Evolutionary conservation across 2,113 vertebrate species (phyloP).

Genomic region (Osmerus mordax): DNA sequence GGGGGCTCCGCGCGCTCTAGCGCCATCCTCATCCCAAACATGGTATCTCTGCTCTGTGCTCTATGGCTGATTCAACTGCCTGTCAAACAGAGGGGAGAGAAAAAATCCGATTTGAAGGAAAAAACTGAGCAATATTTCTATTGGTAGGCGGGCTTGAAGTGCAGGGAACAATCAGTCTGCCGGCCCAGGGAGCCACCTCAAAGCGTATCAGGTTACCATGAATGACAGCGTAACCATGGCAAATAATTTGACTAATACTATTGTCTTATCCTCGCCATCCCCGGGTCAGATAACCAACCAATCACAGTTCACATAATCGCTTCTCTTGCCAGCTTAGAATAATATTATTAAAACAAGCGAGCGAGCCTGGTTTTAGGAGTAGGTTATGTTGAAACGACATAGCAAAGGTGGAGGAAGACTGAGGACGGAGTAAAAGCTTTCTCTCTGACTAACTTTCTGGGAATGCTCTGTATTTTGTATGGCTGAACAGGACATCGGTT

Average conservation of each 20-base stretch:
- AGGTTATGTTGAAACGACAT: constrained; percentile 74
- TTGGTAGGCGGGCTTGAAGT: constrained; percentile 76
- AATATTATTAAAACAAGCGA: constrained; percentile 94
- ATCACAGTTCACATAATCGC: constrained; percentile 95
- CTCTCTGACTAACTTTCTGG: constrained; percentile 57
- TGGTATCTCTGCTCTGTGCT: constrained; percentile 39
- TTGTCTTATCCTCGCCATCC: constrained; percentile 98
- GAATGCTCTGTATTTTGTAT: constrained; percentile 61
- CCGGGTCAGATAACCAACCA: constrained; percentile 98
- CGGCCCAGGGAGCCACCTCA: constrained; percentile 88
- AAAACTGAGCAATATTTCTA: constrained; percentile 76
- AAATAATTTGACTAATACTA: constrained; percentile 99
- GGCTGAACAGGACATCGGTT: constrained; percentile 64
- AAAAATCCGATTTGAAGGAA: constrained; percentile 59
- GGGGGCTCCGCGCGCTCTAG: constrained; percentile 53
- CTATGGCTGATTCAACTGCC: constrained; percentile 80
- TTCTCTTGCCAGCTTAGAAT: constrained; percentile 98
- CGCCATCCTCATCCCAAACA: constrained; percentile 60
- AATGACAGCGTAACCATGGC: constrained; percentile 99
- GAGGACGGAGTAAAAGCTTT: constrained; percentile 64
- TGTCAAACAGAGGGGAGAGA: constrained; percentile 71
- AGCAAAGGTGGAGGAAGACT: constrained; percentile 70
- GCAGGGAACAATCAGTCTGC: constrained; percentile 84
- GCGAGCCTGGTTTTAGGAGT: constrained; percentile 69
- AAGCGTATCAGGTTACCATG: constrained; percentile 92